These are phyloP conservation scores for Choloepus didactylus DNA, from an alignment of 2,797 vertebrate species.

Conservation along the genomic window DNA sequence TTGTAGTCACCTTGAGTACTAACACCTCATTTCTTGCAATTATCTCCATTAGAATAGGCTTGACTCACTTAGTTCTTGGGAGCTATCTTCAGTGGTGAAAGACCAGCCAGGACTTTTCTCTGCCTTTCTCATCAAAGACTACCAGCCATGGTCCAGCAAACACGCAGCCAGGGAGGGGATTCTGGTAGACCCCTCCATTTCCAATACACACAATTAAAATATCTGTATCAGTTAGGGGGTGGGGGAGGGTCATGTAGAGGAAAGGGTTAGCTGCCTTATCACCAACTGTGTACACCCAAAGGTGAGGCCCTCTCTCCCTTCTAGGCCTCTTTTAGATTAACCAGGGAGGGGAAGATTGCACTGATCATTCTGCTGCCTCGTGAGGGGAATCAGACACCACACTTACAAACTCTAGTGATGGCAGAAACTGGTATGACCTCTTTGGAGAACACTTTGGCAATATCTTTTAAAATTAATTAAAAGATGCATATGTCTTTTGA, in stretches of 20 bases:
- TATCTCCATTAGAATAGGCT: background rate
- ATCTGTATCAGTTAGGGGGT: too few relatives aligned
- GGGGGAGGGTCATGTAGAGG: background rate
- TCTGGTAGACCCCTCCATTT: background rate
- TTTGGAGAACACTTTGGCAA: background rate
- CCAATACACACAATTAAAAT: background rate
- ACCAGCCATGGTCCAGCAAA: background rate
- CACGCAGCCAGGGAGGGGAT: too few relatives aligned
- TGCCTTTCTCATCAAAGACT: background rate
- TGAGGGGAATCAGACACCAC: background rate
- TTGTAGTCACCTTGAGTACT: background rate
- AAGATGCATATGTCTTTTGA: background rate
- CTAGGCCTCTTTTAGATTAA: background rate
- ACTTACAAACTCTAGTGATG: background rate
- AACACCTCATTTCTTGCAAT: background rate
- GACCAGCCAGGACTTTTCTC: background rate
- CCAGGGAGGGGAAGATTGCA: too few relatives aligned
- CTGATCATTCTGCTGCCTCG: background rate
- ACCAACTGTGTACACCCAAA: background rate
- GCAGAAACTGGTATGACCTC: slow-evolving; percentile 3
- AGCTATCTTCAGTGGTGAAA: background rate
- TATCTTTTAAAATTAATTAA: background rate
- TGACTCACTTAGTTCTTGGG: background rate
- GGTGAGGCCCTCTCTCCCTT: background rate
- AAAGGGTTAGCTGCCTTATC: background rate